Conservation (phyloP, 1,140 invertebrate genomes). For the Bombus balteatus region DNA sequence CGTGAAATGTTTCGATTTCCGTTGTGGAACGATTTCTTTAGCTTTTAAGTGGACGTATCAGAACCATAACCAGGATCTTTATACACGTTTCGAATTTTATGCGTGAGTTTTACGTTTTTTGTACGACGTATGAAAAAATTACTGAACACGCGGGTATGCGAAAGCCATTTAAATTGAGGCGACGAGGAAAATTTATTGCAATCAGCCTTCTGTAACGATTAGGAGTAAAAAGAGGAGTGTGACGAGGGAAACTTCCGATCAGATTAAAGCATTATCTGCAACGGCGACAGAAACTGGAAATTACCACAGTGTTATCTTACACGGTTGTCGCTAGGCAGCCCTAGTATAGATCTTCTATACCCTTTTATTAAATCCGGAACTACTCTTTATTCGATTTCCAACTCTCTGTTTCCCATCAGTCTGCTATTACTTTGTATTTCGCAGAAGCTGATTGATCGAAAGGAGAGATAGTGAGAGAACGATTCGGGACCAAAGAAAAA, state of each 20-base stretch:
- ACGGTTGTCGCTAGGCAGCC: slow-evolving; percentile 5
- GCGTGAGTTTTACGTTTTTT: neutral
- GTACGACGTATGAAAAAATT: neutral
- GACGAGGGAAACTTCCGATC: neutral
- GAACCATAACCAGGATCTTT: neutral
- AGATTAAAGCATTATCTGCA: slow-evolving; percentile 3
- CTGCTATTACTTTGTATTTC: slow-evolving; percentile 61
- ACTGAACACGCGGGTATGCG: neutral
- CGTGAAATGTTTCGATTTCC: neutral
- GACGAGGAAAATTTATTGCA: neutral
- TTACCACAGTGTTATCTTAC: slow-evolving; percentile 17
- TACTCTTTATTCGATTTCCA: slow-evolving; percentile 16
- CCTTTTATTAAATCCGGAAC: slow-evolving; percentile 14
- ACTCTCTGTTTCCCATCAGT: slow-evolving; percentile 35
- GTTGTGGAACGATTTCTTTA: neutral
- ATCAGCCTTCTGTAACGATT: neutral
- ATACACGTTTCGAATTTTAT: neutral
- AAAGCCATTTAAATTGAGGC: neutral
- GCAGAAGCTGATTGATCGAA: slow-evolving; percentile 48
- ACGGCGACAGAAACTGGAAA: slow-evolving; percentile 28
- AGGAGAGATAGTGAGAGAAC: neutral
- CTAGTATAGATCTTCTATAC: slow-evolving; percentile 4
- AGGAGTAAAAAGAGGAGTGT: neutral
- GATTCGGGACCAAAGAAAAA: neutral
- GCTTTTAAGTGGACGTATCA: neutral